Conservation (phyloP, 1,140 invertebrate genomes). For the Acromyrmex heyeri region DNA sequence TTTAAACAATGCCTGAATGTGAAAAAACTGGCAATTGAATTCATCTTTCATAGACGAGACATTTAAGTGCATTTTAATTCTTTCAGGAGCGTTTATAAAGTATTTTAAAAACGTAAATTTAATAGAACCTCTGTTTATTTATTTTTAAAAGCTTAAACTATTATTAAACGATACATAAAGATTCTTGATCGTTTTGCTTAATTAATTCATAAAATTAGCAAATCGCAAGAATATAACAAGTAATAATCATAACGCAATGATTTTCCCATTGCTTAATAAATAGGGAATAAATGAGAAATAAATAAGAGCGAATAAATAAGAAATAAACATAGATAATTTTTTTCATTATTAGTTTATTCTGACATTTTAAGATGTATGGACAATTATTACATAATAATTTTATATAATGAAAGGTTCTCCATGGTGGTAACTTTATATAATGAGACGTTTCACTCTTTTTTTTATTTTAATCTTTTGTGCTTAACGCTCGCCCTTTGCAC, state of each 20-base stretch:
- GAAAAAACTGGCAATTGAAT: not conserved
- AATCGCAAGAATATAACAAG: not conserved
- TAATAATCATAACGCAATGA: not conserved
- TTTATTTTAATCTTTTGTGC: constrained; percentile 56
- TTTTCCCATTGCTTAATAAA: not conserved
- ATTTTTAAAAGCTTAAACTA: not conserved
- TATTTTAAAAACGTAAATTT: constrained; percentile 5
- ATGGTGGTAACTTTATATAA: constrained; percentile 84
- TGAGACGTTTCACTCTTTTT: constrained; percentile 75
- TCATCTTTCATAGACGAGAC: not conserved
- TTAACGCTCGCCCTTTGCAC: constrained; percentile 70
- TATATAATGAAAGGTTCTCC: constrained; percentile 85
- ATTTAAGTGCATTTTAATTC: constrained; percentile 4
- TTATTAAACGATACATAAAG: not conserved
- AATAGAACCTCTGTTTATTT: not conserved
- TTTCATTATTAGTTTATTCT: constrained; percentile 85
- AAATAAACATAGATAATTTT: not conserved
- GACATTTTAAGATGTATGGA: constrained; percentile 86
- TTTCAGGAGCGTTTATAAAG: not conserved
- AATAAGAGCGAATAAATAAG: not conserved
- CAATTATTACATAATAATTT: constrained; percentile 87
- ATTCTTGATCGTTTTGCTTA: not conserved
- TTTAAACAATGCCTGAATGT: constrained; percentile 1
- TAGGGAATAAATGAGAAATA: not conserved
- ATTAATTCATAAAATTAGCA: not conserved